phyloP scores from a whole-genome alignment of 2,888 invertebrate species.

The Herminia tarsipennalis region DNA sequence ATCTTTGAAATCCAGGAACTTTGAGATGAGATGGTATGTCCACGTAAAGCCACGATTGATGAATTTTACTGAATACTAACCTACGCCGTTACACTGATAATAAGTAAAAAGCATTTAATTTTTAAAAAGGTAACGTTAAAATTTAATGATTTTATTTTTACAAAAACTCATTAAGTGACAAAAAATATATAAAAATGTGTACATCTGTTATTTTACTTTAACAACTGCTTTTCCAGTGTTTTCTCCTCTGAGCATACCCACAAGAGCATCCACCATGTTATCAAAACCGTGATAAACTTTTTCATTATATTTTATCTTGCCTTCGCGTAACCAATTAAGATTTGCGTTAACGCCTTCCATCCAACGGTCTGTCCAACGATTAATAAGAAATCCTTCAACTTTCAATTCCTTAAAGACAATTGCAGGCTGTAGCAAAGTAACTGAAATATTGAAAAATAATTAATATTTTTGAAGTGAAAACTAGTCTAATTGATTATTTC shows the following conservation, averaged over 20 bases:
- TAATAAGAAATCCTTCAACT: slow-evolving; percentile 88
- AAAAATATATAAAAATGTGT: no score
- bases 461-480: no score
- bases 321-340: slow-evolving; percentile 87
- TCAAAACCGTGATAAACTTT: slow-evolving; percentile 90
- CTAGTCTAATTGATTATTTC: no score
- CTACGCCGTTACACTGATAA: no score
- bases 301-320: slow-evolving; percentile 89
- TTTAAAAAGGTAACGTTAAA: no score
- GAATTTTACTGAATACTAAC: no score
- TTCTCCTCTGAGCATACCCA: slow-evolving; percentile 87
- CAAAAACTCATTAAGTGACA: neutral
- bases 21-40: no score
- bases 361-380: slow-evolving; percentile 86
- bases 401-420: slow-evolving; percentile 87
- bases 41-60: no score
- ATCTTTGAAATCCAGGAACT: no score
- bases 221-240: slow-evolving; percentile 90
- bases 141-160: neutral
- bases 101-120: no score
- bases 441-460: slow-evolving; percentile 51
- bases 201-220: slow-evolving; percentile 73
- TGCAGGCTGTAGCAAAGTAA: slow-evolving; percentile 83
- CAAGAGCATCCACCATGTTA: slow-evolving; percentile 89
- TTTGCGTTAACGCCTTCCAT: slow-evolving; percentile 87